Evolutionary conservation across 2,888 invertebrate species (phyloP).

Genomic region (Polymixis lichenea): DNA sequence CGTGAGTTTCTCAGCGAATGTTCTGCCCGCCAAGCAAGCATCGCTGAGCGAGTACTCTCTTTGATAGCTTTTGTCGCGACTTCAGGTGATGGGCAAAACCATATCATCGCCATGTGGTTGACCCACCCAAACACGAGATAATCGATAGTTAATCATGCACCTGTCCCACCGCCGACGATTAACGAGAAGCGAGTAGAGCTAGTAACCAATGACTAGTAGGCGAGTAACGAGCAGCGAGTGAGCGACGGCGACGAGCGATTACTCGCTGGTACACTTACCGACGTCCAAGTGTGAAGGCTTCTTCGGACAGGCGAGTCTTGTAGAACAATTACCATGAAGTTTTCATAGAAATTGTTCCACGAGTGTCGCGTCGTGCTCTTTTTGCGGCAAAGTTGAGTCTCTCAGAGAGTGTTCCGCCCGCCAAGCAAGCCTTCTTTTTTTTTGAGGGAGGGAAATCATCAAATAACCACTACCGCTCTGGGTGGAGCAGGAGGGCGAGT

Average conservation of each 20-base stretch:
- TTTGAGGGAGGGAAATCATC: too few relatives aligned
- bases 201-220: background rate
- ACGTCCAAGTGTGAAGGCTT: background rate
- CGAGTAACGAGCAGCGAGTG: background rate
- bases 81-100: conserved; percentile 1
- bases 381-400: background rate
- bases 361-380: too few relatives aligned
- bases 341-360: too few relatives aligned
- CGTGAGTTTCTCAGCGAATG: background rate
- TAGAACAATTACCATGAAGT: too few relatives aligned
- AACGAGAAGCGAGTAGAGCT: background rate
- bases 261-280: too few relatives aligned
- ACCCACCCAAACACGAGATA: background rate
- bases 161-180: background rate
- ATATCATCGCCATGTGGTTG: conserved; percentile 8
- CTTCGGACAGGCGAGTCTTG: too few relatives aligned
- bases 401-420: background rate
- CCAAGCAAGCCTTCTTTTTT: background rate
- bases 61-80: too few relatives aligned
- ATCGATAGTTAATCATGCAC: conserved; percentile 25
- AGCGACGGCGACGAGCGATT: background rate
- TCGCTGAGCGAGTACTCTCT: too few relatives aligned
- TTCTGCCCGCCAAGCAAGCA: too few relatives aligned
- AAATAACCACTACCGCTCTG: too few relatives aligned
- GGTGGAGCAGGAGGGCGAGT: too few relatives aligned